phyloP scores from a whole-genome alignment of 2,888 invertebrate species.

The Lapara coniferarum region DNA sequence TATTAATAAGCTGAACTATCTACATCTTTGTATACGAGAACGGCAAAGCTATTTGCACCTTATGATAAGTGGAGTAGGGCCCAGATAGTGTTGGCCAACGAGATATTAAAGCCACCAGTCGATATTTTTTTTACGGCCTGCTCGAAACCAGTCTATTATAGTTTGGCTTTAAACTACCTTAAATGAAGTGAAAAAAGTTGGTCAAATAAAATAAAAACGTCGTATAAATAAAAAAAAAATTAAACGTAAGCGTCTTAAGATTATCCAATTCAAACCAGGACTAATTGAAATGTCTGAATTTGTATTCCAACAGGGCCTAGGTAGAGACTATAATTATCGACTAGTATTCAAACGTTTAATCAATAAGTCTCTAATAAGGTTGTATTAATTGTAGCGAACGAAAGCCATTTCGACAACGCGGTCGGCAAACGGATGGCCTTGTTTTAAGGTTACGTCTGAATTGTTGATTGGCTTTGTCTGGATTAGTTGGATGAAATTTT shows the following conservation, averaged over 20 bases:
- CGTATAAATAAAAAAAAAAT: too few relatives aligned
- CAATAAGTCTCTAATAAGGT: constrained; percentile 14
- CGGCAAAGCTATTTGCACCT: too few relatives aligned
- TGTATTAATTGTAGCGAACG: constrained; percentile 21
- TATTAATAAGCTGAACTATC: too few relatives aligned
- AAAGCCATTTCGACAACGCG: background rate
- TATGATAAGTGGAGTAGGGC: too few relatives aligned
- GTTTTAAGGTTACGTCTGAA: background rate
- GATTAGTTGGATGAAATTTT: background rate
- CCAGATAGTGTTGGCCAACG: too few relatives aligned
- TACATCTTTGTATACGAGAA: too few relatives aligned
- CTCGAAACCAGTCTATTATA: too few relatives aligned
- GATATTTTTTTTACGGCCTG: too few relatives aligned
- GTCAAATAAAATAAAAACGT: background rate
- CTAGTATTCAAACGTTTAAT: constrained; percentile 20
- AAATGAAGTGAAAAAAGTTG: constrained; percentile 7
- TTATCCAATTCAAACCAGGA: background rate
- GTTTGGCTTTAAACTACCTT: background rate
- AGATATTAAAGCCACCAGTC: too few relatives aligned
- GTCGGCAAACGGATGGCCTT: constrained; percentile 7
- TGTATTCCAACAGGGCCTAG: background rate
- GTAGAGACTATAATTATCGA: constrained; percentile 12
- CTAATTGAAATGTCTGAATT: constrained; percentile 23
- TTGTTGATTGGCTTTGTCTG: background rate
- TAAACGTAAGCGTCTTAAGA: background rate